These are phyloP conservation scores for Tetropium fuscum DNA, from an alignment of 2,888 invertebrate species.

Conservation along the genomic window DNA sequence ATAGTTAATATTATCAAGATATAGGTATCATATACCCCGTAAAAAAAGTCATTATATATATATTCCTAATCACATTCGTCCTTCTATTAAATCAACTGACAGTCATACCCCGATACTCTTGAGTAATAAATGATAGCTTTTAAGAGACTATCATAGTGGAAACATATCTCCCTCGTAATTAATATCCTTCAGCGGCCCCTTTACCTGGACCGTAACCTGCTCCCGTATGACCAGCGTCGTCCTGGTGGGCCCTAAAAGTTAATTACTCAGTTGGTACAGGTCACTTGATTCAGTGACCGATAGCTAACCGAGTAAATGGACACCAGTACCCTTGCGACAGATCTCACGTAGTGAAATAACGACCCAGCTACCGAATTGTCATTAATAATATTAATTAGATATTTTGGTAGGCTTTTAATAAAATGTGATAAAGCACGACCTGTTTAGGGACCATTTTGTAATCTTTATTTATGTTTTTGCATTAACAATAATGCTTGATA, in stretches of 20 bases:
- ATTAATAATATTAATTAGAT: conserved; percentile 39
- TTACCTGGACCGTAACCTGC: conserved; percentile 12
- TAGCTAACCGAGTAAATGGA: conserved; percentile 9
- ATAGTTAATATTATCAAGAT: no score
- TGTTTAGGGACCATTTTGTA: background rate
- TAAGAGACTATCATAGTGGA: conserved; percentile 6
- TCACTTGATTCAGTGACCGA: conserved; percentile 17
- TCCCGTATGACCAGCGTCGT: conserved; percentile 9
- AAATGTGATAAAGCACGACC: background rate
- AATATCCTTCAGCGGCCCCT: conserved; percentile 26
- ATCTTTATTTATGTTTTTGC: conserved; percentile 3
- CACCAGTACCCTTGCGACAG: conserved; percentile 14
- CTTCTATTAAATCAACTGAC: conserved; percentile 3
- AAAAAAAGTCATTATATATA: no score
- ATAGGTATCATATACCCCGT: no score
- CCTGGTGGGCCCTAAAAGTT: conserved; percentile 18
- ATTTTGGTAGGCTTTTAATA: conserved; percentile 10
- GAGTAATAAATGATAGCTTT: conserved; percentile 18
- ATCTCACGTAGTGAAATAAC: conserved; percentile 20
- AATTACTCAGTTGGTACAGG: conserved; percentile 3
- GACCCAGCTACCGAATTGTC: conserved; percentile 32
- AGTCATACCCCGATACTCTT: conserved; percentile 4
- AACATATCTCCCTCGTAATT: conserved; percentile 17
- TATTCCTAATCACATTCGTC: background rate
- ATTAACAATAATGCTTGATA: no score